Conservation (phyloP, 2,113 vertebrate genomes). For the Anser cygnoides region DNA sequence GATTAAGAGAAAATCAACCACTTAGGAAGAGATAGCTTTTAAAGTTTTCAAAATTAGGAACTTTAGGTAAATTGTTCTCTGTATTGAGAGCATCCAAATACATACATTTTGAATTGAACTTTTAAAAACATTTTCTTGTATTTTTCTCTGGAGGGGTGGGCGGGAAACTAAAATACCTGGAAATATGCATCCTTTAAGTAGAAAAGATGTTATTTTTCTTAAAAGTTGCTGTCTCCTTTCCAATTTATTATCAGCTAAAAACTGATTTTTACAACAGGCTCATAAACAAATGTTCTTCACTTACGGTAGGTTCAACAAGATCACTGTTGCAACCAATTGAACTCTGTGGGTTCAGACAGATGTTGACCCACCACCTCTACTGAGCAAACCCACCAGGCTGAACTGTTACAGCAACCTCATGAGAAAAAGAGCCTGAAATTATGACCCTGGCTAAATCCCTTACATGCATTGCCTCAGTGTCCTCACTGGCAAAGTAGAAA, state of each 20-base stretch:
- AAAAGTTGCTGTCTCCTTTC: background rate
- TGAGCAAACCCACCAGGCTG: background rate
- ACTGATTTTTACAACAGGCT: background rate
- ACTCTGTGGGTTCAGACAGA: background rate
- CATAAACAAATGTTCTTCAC: background rate
- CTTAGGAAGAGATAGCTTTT: background rate
- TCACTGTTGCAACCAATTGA: background rate
- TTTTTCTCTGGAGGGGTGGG: background rate
- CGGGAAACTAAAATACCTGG: background rate
- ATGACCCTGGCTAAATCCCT: background rate
- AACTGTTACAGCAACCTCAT: accelerated
- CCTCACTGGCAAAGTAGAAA: background rate
- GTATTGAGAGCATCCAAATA: background rate
- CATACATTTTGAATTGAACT: background rate
- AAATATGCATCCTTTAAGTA: background rate
- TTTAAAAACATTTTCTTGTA: background rate
- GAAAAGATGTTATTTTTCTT: background rate
- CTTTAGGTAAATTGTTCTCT: background rate
- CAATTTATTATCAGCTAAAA: background rate
- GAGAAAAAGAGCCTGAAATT: background rate
- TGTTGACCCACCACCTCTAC: background rate
- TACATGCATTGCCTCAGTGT: background rate
- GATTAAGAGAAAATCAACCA: background rate
- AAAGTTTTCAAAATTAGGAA: background rate
- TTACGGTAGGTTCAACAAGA: background rate